Evolutionary conservation across 2,888 invertebrate species (phyloP).

Genomic region (Drosophila bunnanda): DNA sequence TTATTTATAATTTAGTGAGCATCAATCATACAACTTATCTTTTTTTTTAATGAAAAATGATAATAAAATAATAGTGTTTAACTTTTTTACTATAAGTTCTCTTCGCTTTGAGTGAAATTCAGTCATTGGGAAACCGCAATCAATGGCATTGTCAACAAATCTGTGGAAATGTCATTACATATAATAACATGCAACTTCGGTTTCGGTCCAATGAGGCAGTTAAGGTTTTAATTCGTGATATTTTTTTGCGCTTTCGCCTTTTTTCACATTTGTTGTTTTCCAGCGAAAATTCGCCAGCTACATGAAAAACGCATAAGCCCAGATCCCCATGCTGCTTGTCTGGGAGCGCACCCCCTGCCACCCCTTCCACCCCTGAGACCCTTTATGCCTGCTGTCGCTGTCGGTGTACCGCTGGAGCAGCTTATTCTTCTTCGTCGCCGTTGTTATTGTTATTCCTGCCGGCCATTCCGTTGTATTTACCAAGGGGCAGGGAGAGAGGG

Average conservation of each 20-base stretch:
- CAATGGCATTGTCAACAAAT: conserved; percentile 22
- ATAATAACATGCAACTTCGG: conserved; percentile 18
- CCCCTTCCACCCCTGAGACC: background rate
- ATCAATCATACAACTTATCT: too few species aligned
- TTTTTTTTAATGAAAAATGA: too few species aligned
- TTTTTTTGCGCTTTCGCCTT: conserved; percentile 3
- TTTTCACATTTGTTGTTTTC: conserved; percentile 7
- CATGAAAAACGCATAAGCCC: conserved; percentile 46
- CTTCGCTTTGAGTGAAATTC: background rate
- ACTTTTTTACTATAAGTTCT: background rate
- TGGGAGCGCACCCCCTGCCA: background rate
- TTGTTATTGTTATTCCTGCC: conserved; percentile 31
- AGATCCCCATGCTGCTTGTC: conserved; percentile 9
- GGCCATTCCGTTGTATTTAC: conserved; percentile 51
- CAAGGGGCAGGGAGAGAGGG: conserved; percentile 34
- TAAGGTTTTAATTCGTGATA: conserved; percentile 22
- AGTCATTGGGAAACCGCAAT: background rate
- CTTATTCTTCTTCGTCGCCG: conserved; percentile 15
- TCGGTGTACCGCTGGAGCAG: conserved; percentile 5
- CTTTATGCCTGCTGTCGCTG: conserved; percentile 2
- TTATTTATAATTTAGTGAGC: background rate
- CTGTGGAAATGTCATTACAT: conserved; percentile 29
- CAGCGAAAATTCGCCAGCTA: conserved; percentile 26
- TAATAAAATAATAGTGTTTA: background rate
- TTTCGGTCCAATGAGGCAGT: conserved; percentile 7